phyloP scores from a whole-genome alignment of 2,797 vertebrate genomes.

The Sebastes variabilis region DNA sequence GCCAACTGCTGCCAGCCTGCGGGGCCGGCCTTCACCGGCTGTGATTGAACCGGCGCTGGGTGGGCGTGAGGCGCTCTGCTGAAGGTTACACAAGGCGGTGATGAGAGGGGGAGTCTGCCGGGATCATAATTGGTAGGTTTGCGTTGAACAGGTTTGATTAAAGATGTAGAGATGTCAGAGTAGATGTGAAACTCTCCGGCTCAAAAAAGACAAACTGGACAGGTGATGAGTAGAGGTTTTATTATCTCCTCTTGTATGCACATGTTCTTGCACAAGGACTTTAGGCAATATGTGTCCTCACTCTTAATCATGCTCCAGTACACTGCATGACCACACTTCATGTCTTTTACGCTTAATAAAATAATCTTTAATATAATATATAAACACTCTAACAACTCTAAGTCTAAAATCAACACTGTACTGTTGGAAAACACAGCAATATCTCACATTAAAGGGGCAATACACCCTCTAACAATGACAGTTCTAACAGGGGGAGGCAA shows the following conservation, averaged over 20 bases:
- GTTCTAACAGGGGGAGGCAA: not conserved
- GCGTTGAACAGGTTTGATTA: constrained; percentile 27
- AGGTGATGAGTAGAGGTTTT: constrained; percentile 21
- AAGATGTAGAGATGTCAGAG: constrained; percentile 20
- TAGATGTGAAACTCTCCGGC: not conserved
- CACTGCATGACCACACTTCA: not conserved
- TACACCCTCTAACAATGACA: not conserved
- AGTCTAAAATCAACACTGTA: not conserved
- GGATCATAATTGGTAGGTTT: not conserved
- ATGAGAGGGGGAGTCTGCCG: not conserved
- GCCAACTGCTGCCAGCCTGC: constrained; percentile 18
- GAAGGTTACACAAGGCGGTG: constrained; percentile 26
- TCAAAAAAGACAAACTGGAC: not conserved
- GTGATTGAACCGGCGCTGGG: not conserved
- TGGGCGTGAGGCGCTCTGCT: not conserved
- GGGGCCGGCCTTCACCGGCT: constrained; percentile 25
- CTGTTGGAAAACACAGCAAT: not conserved
- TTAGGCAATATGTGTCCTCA: constrained; percentile 2
- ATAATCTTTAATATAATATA: not conserved
- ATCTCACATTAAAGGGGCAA: not conserved
- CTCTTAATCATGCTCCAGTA: not conserved
- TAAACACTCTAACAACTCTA: not conserved
- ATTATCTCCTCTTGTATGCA: constrained; percentile 21
- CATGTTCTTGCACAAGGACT: not conserved
- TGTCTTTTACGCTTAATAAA: not conserved